These are phyloP conservation scores for Enteromius thamalakanensis DNA, from an alignment of 2,797 vertebrate genomes.

Conservation along the genomic window DNA sequence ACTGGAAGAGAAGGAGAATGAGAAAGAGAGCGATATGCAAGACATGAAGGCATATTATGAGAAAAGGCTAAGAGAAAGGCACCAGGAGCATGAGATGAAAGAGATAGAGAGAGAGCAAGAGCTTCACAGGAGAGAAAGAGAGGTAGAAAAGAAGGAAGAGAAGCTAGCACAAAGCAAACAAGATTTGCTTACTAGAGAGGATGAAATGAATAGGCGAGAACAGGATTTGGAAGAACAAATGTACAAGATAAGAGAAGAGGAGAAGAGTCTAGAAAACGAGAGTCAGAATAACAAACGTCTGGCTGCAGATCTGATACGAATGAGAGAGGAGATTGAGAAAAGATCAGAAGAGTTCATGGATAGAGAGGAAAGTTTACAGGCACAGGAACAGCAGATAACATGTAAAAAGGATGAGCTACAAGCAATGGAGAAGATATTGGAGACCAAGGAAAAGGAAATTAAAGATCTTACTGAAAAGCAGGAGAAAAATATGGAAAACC, in stretches of 20 bases:
- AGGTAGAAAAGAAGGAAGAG: conserved; percentile 49
- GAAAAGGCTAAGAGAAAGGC: conserved; percentile 48
- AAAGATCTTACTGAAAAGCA: conserved; percentile 47
- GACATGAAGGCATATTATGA: conserved; percentile 61
- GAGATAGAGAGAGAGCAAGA: conserved; percentile 43
- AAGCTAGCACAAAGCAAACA: conserved; percentile 30
- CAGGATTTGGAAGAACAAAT: conserved; percentile 41
- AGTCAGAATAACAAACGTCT: conserved; percentile 19
- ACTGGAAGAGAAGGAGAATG: conserved; percentile 54
- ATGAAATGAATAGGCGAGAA: conserved; percentile 42
- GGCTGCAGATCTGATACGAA: conserved; percentile 31
- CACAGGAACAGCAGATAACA: conserved; percentile 33
- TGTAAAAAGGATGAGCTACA: conserved; percentile 37
- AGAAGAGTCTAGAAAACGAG: conserved; percentile 46
- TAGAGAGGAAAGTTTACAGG: conserved; percentile 28
- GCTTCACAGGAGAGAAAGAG: conserved; percentile 51
- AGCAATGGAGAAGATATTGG: conserved; percentile 29
- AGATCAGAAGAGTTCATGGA: conserved; percentile 25
- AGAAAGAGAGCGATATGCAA: conserved; percentile 47
- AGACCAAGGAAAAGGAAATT: conserved; percentile 34
- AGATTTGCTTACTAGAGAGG: conserved; percentile 33
- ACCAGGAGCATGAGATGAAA: conserved; percentile 43
- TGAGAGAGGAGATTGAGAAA: conserved; percentile 31
- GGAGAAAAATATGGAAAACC: conserved; percentile 42
- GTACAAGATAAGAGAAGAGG: conserved; percentile 40